phyloP scores from a whole-genome alignment of 2,888 invertebrate genomes.

The Autographa gamma region DNA sequence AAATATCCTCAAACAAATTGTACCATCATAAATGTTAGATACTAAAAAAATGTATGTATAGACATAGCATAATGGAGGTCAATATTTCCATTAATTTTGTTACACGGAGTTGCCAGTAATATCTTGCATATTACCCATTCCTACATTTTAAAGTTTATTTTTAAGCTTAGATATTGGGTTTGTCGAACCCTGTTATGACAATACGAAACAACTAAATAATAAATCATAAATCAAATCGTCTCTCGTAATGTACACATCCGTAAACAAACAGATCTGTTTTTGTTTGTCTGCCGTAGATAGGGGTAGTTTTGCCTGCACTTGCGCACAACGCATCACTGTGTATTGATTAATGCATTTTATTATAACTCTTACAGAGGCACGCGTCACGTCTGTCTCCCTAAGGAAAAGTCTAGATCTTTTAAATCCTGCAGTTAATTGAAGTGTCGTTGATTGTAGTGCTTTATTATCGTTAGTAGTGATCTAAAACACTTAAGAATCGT shows the following conservation, averaged over 20 bases:
- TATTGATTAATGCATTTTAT: conserved; percentile 6
- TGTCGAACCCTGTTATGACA: background rate
- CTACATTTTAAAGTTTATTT: background rate
- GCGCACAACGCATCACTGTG: conserved; percentile 1
- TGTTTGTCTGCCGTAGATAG: background rate
- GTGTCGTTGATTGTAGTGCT: background rate
- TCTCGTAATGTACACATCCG: background rate
- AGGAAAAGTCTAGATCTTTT: background rate
- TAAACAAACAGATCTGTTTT: background rate
- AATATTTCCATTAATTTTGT: background rate
- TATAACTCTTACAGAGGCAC: background rate
- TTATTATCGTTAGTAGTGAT: background rate
- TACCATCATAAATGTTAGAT: no score
- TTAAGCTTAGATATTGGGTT: no score
- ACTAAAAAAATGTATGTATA: no score
- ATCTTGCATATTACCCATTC: background rate
- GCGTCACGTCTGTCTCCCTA: background rate
- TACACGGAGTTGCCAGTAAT: background rate
- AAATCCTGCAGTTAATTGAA: background rate
- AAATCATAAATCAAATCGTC: background rate
- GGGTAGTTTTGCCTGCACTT: background rate
- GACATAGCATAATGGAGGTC: no score
- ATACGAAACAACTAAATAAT: no score
- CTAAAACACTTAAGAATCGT: no score
- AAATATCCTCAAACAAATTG: no score